Base-by-base conservation (phyloP, 2,113 vertebrate genomes). In the Rhinopomastus cyanomelas region DNA sequence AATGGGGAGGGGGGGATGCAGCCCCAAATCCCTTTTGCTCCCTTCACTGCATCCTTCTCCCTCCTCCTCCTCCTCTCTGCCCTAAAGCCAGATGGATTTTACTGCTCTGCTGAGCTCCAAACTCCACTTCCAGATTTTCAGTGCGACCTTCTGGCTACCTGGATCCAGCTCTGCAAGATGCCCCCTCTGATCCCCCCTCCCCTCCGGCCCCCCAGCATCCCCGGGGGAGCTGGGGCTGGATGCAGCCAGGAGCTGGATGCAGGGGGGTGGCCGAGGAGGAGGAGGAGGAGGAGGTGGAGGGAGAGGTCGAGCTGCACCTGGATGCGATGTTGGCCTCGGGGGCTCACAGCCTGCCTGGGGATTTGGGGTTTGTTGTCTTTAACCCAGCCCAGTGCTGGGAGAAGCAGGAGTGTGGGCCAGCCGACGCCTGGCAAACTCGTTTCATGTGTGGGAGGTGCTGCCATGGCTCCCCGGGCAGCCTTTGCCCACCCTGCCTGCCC, bases 71-170 rank as follows among this genome's bases (percentile, higher is more conserved):
- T 92, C 92, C 78, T 89, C 81, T 77, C 75, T 75, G 62, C 82
- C 88, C 90, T 87, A 37, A 72, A 90, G 84, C 80, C 6, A 93
- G 83, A 17, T 5, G 4, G 89, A 72, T 92, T 90, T 82, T 87
- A 62, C 8, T 4, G 61, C 91, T 93, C 68, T 90, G 75, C 64
- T 75, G 67, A 90, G 92, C 94, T 89, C 65, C 67, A 61, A 89
- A 95, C 87, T 96, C 95, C 95, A 90, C 72, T 94, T 95, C 95
- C 95, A 96, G 92, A 76, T 96, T 96, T 96, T 96, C 94, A 92
- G 78, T 76, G 67, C 79, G 94, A 96, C 95, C 93, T 93, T 93
- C 91, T 92, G 87, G 93, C 94, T 96, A 96, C 95, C 95, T 96
- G 95, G 95, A 93, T 92, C 92, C 78, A 1, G 85, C 92, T 61